phyloP scores from a whole-genome alignment of 1,140 invertebrate genomes.

The Drosophila elegans region DNA sequence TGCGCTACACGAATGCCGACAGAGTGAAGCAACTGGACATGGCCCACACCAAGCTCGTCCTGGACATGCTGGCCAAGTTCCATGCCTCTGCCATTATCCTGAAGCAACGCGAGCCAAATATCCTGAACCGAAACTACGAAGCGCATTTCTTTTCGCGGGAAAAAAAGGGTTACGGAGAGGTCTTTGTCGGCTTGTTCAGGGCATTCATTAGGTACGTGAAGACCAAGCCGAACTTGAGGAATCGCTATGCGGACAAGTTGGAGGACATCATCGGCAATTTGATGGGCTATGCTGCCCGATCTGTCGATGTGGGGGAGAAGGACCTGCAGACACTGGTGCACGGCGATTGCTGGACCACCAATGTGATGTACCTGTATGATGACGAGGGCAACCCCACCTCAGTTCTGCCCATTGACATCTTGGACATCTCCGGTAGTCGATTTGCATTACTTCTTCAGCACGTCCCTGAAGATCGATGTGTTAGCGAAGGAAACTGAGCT shows the following conservation, averaged over 20 bases:
- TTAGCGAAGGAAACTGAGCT: slow-evolving; percentile 41
- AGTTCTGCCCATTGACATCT: slow-evolving; percentile 83
- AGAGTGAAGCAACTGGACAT: slow-evolving; percentile 85
- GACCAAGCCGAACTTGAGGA: slow-evolving; percentile 27
- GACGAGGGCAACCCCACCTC: slow-evolving; percentile 82
- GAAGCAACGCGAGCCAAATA: slow-evolving; percentile 37
- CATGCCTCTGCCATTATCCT: slow-evolving; percentile 84
- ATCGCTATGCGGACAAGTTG: slow-evolving; percentile 60
- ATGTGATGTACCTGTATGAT: slow-evolving; percentile 87
- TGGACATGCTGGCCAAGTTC: slow-evolving; percentile 86
- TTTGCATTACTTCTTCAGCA: slow-evolving; percentile 74
- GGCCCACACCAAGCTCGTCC: slow-evolving; percentile 84
- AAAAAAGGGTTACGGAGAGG: slow-evolving; percentile 15
- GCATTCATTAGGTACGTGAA: slow-evolving; percentile 48
- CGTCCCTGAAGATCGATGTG: slow-evolving; percentile 54
- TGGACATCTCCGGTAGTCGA: slow-evolving; percentile 61
- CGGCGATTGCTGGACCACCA: slow-evolving; percentile 88
- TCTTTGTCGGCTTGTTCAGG: slow-evolving; percentile 37
- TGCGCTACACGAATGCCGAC: slow-evolving; percentile 86
- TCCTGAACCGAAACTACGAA: slow-evolving; percentile 28
- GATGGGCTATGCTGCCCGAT: slow-evolving; percentile 59
- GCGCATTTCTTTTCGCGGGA: slow-evolving; percentile 45
- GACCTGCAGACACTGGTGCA: slow-evolving; percentile 87
- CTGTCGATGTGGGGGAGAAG: slow-evolving; percentile 69
- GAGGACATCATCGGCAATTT: slow-evolving; percentile 31